Evolutionary conservation across 2,113 vertebrate species (phyloP).

Genomic region (Phaethornis superciliosus): DNA sequence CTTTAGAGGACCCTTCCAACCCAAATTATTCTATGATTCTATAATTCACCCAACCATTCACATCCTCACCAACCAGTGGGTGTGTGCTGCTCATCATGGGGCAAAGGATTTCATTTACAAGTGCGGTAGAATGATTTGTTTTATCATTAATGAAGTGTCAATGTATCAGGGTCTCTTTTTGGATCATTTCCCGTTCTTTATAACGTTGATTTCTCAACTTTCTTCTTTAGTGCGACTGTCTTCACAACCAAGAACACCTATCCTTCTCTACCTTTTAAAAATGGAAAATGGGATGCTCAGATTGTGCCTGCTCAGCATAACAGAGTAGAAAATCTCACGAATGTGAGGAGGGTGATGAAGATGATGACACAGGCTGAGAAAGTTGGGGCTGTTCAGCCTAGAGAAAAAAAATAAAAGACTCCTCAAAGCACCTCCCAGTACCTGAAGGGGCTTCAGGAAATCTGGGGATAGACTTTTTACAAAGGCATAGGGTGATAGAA

Average conservation of each 20-base stretch:
- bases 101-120: background rate
- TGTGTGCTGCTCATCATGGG: background rate
- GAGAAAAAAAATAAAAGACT: no score
- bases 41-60: background rate
- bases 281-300: background rate
- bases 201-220: background rate
- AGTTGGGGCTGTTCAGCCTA: no score
- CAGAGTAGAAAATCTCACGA: background rate
- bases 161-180: background rate
- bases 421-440: no score
- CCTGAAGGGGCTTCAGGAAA: no score
- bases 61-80: background rate
- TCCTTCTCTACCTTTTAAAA: background rate
- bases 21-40: no score
- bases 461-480: no score
- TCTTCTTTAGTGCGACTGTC: background rate
- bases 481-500: no score
- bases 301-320: background rate
- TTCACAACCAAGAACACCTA: background rate
- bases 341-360: no score
- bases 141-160: background rate
- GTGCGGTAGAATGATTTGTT: background rate
- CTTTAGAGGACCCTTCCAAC: no score
- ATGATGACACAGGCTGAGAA: no score
- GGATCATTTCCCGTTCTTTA: background rate